Evolutionary conservation across 2,888 invertebrate species (phyloP).

Genomic region (Tenthredo scrophulariae): DNA sequence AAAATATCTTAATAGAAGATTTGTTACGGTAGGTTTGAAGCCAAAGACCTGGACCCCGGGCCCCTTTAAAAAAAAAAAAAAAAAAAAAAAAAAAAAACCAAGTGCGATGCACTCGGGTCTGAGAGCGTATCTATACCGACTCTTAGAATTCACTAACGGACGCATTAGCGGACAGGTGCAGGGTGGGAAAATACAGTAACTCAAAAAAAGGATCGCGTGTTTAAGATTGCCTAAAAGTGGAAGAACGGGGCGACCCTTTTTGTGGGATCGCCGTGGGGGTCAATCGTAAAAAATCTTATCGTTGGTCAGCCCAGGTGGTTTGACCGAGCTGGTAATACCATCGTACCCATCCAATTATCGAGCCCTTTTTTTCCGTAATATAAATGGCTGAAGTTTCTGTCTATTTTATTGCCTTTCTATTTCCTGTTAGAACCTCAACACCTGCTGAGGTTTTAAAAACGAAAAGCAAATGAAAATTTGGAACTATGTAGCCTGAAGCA

Average conservation of each 20-base stretch:
- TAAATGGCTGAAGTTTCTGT: not conserved
- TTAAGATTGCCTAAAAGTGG: conserved; percentile 26
- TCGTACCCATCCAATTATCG: conserved; percentile 34
- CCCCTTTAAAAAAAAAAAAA: not conserved
- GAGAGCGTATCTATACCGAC: not conserved
- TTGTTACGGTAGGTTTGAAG: not conserved
- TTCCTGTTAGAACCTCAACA: not conserved
- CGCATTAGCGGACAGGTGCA: conserved; percentile 55
- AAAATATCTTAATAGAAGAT: not conserved
- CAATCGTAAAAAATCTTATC: not conserved
- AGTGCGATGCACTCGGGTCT: conserved; percentile 9
- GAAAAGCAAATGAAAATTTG: not conserved
- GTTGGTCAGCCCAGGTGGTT: conserved; percentile 22
- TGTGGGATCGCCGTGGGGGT: conserved; percentile 24
- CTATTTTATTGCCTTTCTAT: conserved; percentile 15
- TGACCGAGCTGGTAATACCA: not conserved
- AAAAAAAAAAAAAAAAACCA: not conserved
- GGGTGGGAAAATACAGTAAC: conserved; percentile 45
- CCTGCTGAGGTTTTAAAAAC: not conserved
- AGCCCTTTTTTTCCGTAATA: not conserved
- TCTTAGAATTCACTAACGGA: conserved; percentile 33
- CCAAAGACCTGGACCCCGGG: not conserved
- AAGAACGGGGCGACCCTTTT: not conserved
- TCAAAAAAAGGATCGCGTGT: conserved; percentile 51
- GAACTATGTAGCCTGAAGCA: not conserved